Evolutionary conservation across 2,113 vertebrate genomes (phyloP).

Genomic region (Setophaga kirtlandii): DNA sequence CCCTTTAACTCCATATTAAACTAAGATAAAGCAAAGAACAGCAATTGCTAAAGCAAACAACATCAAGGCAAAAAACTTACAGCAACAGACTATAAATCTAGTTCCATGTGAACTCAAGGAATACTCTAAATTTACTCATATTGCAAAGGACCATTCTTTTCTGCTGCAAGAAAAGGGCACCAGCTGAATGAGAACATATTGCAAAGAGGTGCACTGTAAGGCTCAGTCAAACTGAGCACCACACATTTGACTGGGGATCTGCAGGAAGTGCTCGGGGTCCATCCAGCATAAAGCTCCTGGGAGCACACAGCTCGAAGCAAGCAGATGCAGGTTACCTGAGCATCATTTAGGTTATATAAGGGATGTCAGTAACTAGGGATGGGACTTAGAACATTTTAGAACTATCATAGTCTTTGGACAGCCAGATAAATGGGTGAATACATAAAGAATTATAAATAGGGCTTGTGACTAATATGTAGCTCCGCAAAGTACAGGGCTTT

Average conservation of each 20-base stretch:
- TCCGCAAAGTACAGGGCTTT: not conserved
- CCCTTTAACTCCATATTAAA: not conserved
- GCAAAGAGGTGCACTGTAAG: not conserved
- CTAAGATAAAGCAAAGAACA: not conserved
- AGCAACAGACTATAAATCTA: not conserved
- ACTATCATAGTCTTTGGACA: not conserved
- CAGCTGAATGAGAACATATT: not conserved
- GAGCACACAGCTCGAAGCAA: not conserved
- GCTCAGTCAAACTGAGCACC: fast-evolving
- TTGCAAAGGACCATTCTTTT: not conserved
- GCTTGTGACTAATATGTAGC: not conserved
- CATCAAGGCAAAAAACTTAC: not conserved
- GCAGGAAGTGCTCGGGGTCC: not conserved
- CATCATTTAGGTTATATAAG: not conserved
- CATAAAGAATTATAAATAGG: not conserved
- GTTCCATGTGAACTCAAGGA: not conserved
- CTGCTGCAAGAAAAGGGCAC: not conserved
- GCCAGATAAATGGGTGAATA: not conserved
- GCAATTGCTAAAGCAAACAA: not conserved
- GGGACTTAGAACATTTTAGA: not conserved
- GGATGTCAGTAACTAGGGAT: not conserved
- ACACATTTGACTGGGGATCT: not conserved
- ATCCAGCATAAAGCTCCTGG: not conserved
- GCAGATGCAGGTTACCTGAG: not conserved
- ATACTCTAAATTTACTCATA: not conserved